phyloP scores from a whole-genome alignment of 2,113 vertebrate genomes.

The Eptesicus fuscus region DNA sequence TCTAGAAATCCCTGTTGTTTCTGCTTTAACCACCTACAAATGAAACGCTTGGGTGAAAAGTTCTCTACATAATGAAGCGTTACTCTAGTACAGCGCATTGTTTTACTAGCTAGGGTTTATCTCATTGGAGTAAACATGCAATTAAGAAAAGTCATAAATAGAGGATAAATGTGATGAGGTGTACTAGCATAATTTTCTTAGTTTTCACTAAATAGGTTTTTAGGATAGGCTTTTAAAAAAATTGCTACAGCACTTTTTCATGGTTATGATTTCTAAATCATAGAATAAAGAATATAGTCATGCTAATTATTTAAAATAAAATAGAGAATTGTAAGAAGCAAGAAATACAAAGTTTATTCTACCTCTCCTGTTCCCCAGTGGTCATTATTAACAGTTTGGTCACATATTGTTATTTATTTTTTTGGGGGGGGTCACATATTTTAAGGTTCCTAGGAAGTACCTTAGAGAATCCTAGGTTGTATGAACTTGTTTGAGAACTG shows the following conservation, averaged over 20 bases:
- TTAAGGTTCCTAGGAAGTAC: not conserved
- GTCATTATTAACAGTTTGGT: not conserved
- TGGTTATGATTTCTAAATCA: not conserved
- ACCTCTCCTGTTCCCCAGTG: not conserved
- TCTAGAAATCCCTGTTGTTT: not conserved
- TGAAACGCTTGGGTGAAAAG: not conserved
- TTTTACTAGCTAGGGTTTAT: not conserved
- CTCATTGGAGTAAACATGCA: not conserved
- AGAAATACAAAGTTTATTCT: not conserved
- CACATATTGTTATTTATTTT: not conserved
- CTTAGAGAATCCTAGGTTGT: not conserved
- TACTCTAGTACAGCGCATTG: not conserved
- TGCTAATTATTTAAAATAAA: not conserved
- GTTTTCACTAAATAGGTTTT: not conserved
- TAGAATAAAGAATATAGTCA: not conserved
- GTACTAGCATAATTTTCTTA: not conserved
- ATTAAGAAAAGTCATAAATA: not conserved
- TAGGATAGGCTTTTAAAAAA: not conserved
- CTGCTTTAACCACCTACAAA: not conserved
- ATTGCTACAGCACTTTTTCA: not conserved
- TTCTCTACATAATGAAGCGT: not conserved
- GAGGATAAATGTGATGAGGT: not conserved
- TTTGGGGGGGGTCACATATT: not conserved
- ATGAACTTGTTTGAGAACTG: conserved; percentile 28
- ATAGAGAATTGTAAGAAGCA: not conserved